Evolutionary conservation across 2,797 vertebrate genomes (phyloP).

Genomic region (Myoxocephalus aenaeus): DNA sequence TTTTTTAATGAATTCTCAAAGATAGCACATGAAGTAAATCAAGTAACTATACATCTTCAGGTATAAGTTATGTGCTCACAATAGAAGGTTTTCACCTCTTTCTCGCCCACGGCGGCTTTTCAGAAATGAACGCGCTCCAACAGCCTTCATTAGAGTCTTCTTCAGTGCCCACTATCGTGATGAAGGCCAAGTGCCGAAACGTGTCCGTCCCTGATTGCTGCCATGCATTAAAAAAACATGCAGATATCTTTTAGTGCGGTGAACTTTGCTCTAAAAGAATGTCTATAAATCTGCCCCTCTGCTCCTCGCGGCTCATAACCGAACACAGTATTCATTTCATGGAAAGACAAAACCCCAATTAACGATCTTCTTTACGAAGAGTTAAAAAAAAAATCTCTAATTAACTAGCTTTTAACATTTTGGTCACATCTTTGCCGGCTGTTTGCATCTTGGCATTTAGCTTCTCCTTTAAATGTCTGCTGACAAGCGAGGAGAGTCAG

Average conservation of each 20-base stretch:
- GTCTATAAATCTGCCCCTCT: constrained; percentile 6
- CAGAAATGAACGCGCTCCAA: constrained; percentile 7
- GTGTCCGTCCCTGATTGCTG: constrained; percentile 36
- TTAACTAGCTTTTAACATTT: constrained; percentile 48
- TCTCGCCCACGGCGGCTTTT: neutral
- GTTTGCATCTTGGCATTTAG: constrained; percentile 29
- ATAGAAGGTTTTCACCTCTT: constrained; percentile 19
- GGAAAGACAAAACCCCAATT: constrained; percentile 18
- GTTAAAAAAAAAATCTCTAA: constrained; percentile 46
- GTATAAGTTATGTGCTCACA: neutral
- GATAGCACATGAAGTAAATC: neutral
- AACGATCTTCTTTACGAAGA: neutral
- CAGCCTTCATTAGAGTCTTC: constrained; percentile 44
- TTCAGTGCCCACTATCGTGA: constrained; percentile 29
- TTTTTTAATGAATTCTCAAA: neutral
- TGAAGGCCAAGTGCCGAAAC: constrained; percentile 54
- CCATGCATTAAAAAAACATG: constrained; percentile 43
- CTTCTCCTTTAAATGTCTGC: no score
- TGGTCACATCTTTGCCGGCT: constrained; percentile 22
- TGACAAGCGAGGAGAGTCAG: no score
- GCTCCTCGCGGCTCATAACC: neutral
- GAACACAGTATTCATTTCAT: constrained; percentile 6
- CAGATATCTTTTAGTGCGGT: constrained; percentile 15
- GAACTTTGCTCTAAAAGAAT: constrained; percentile 40
- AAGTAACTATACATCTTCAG: constrained; percentile 5